These are phyloP conservation scores for Portunus trituberculatus DNA, from an alignment of 1,140 invertebrate genomes.

Conservation along the genomic window DNA sequence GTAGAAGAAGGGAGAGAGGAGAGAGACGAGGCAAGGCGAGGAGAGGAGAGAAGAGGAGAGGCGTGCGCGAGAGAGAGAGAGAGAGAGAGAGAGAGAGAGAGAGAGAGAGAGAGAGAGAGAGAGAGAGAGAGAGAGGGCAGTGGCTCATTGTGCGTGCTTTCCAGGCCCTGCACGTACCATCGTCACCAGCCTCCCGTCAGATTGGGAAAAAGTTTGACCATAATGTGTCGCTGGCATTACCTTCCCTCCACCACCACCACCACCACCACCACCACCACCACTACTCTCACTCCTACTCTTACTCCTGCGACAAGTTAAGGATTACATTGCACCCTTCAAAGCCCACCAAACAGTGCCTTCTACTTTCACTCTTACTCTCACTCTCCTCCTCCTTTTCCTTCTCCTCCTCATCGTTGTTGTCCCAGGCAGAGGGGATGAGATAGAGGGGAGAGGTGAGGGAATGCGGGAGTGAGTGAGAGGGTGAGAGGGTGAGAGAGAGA, in stretches of 20 bases:
- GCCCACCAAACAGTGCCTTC: background rate
- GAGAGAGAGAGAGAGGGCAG: background rate
- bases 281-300: background rate
- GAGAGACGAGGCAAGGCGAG: no score
- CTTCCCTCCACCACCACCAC: slow-evolving; percentile 1
- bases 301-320: slow-evolving; percentile 14
- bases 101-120: no score
- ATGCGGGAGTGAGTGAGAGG: background rate
- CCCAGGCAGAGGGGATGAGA: no score
- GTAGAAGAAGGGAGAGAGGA: no score
- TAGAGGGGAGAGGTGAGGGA: background rate
- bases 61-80: no score
- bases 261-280: slow-evolving; percentile 14
- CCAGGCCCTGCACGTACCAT: slow-evolving; percentile 38
- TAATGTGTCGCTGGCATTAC: slow-evolving; percentile 65
- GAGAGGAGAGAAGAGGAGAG: no score
- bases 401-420: background rate
- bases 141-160: slow-evolving; percentile 36
- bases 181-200: slow-evolving; percentile 41
- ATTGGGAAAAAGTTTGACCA: slow-evolving; percentile 67
- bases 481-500: background rate
- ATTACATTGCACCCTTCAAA: background rate
- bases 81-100: no score
- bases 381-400: background rate
- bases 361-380: background rate